Evolutionary conservation across 2,113 vertebrate species (phyloP).

Genomic region (Polyodon spathula): DNA sequence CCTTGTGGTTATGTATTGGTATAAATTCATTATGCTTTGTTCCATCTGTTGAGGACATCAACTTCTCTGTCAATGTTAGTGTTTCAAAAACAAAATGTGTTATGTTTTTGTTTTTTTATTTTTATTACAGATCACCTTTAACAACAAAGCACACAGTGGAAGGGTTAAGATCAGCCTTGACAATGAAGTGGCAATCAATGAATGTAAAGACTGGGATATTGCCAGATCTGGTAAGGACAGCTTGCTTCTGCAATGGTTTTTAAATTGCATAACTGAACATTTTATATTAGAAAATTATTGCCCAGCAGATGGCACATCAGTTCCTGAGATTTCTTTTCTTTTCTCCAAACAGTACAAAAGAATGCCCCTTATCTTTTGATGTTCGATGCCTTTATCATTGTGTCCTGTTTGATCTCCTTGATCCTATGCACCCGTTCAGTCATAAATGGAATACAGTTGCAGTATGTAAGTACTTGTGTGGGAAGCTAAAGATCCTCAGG

Average conservation of each 20-base stretch:
- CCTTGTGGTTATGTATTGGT: too few relatives aligned
- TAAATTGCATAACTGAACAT: neutral
- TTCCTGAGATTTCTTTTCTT: conserved; percentile 17
- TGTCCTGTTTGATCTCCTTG: conserved; percentile 72
- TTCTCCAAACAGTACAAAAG: conserved; percentile 60
- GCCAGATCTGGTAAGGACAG: conserved; percentile 73
- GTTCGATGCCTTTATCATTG: conserved; percentile 74
- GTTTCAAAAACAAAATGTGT: neutral
- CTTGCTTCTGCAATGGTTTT: neutral
- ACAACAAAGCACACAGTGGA: conserved; percentile 86
- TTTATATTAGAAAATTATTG: neutral
- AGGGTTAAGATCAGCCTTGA: conserved; percentile 73
- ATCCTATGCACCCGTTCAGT: conserved; percentile 75
- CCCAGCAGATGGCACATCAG: neutral
- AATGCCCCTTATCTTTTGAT: conserved; percentile 73
- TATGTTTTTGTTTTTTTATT: neutral
- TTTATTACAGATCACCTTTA: conserved; percentile 70
- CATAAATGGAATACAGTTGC: conserved; percentile 67
- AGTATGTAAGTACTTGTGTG: conserved; percentile 60
- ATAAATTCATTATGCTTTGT: neutral
- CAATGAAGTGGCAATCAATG: conserved; percentile 69
- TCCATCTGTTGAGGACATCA: neutral
- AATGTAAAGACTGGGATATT: conserved; percentile 83
- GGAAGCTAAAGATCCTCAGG: neutral
- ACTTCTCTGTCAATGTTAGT: neutral